Evolutionary conservation across 2,113 vertebrate species (phyloP).

Genomic region (Polypterus senegalus): DNA sequence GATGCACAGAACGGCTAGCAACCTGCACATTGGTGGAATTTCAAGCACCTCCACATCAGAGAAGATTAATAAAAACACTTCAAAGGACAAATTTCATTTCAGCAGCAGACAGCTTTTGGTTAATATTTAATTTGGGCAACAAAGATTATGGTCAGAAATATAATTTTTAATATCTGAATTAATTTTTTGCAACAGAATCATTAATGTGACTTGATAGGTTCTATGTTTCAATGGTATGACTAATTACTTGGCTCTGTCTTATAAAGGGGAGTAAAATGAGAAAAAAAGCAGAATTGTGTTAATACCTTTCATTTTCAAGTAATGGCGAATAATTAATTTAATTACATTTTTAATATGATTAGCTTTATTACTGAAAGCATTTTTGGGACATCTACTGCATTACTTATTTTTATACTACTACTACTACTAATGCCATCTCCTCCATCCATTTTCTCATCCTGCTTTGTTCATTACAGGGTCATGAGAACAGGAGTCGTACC

Average conservation of each 20-base stretch:
- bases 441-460: too few relatives aligned
- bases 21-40: conserved; percentile 60
- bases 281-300: conserved; percentile 53
- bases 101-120: conserved; percentile 66
- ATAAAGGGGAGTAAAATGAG: conserved; percentile 36
- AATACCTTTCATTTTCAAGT: conserved; percentile 50
- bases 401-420: too few relatives aligned
- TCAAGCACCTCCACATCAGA: conserved; percentile 62
- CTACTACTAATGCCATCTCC: too few relatives aligned
- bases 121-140: conserved; percentile 83
- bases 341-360: conserved; percentile 49
- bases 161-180: conserved; percentile 82
- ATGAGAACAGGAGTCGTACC: too few relatives aligned
- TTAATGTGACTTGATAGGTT: conserved; percentile 68
- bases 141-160: conserved; percentile 81
- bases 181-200: conserved; percentile 73
- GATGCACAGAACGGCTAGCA: conserved; percentile 68
- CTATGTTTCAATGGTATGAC: conserved; percentile 58
- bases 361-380: conserved; percentile 30
- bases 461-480: too few relatives aligned
- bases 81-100: conserved; percentile 78
- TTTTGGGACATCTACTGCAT: conserved; percentile 9
- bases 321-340: conserved; percentile 45
- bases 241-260: conserved; percentile 48
- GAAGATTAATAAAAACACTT: conserved; percentile 80